Evolutionary conservation across 2,113 vertebrate species (phyloP).

Genomic region (Scomber colias): DNA sequence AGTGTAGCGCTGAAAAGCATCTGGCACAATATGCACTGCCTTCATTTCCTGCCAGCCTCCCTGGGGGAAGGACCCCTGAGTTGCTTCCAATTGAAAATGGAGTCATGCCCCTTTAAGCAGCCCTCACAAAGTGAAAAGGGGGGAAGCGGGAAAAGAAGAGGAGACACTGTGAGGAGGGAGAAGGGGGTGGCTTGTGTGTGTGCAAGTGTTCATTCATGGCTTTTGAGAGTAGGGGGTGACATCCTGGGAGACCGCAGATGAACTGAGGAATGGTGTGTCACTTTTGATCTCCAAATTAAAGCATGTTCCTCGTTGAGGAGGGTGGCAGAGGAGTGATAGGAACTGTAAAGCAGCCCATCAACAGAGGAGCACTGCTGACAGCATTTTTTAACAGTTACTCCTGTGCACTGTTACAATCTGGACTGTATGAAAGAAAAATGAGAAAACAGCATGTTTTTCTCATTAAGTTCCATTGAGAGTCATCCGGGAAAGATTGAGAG

Average conservation of each 20-base stretch:
- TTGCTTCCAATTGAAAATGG: conserved; percentile 88
- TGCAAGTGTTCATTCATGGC: conserved; percentile 77
- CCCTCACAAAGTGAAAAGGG: conserved; percentile 83
- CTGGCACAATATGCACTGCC: conserved; percentile 83
- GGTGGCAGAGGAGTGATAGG: conserved; percentile 51
- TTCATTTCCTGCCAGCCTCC: conserved; percentile 89
- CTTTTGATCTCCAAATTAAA: conserved; percentile 84
- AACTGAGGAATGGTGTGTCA: conserved; percentile 72
- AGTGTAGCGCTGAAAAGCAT: conserved; percentile 85
- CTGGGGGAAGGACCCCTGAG: conserved; percentile 81
- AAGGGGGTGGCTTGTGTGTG: conserved; percentile 60
- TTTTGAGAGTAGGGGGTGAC: conserved; percentile 64
- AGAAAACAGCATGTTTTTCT: conserved; percentile 35
- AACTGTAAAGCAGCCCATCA: conserved; percentile 22
- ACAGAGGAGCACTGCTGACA: conserved; percentile 35
- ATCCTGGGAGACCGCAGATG: conserved; percentile 72
- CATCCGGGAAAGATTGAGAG: conserved; percentile 14
- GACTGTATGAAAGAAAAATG: conserved; percentile 5
- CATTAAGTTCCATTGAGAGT: conserved; percentile 34
- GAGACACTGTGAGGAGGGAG: conserved; percentile 60
- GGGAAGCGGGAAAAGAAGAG: conserved; percentile 75
- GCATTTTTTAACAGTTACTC: conserved; percentile 40
- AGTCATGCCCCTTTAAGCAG: conserved; percentile 90
- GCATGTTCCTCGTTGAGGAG: conserved; percentile 37
- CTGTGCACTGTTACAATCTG: not conserved